These are phyloP conservation scores for Apis dorsata DNA, from an alignment of 1,140 invertebrate genomes.

Conservation along the genomic window DNA sequence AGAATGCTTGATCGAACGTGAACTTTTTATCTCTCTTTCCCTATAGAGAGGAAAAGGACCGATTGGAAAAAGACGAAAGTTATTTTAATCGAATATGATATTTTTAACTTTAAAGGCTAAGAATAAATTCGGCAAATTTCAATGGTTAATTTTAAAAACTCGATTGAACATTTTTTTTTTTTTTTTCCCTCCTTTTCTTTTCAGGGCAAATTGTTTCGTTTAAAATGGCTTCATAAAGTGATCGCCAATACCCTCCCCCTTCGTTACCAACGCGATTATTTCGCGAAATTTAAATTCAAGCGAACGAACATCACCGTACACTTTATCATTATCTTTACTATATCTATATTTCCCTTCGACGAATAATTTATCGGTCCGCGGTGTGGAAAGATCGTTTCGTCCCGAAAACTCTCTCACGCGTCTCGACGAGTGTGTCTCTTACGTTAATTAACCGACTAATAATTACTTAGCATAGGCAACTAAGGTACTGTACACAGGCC, in stretches of 20 bases:
- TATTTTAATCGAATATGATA: neutral
- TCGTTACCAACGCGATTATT: too few species aligned
- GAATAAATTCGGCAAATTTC: too few species aligned
- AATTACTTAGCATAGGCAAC: conserved; percentile 25
- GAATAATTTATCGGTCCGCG: neutral
- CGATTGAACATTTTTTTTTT: too few species aligned
- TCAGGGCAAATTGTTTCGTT: too few species aligned
- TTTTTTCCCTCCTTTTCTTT: too few species aligned
- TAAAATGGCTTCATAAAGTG: too few species aligned
- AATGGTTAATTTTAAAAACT: too few species aligned
- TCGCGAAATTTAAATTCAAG: neutral
- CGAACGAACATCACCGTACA: neutral
- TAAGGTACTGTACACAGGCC: conserved; percentile 27
- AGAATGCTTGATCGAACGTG: neutral
- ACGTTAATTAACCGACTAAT: neutral
- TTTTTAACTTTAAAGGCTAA: too few species aligned
- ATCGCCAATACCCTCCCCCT: neutral
- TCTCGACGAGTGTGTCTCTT: neutral
- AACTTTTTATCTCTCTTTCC: too few species aligned
- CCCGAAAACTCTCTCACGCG: neutral
- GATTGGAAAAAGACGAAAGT: neutral
- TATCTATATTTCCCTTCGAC: neutral
- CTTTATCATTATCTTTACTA: neutral
- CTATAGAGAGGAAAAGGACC: neutral
- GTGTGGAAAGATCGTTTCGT: neutral